Conservation (phyloP, 2,797 vertebrate genomes). For the Rhadinocentrus ornatus region DNA sequence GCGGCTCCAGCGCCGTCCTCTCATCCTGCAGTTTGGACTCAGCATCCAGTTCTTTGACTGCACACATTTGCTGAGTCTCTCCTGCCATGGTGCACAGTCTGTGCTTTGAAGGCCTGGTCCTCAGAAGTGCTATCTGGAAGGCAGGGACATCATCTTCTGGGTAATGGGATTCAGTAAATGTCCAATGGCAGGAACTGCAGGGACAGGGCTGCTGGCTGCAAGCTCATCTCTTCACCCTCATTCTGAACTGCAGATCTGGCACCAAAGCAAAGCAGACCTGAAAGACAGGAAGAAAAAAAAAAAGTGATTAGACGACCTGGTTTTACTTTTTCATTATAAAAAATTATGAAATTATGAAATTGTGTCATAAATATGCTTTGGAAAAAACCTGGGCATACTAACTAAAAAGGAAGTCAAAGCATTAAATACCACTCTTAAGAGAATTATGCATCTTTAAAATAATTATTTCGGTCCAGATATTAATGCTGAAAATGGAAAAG, state of each 20-base stretch:
- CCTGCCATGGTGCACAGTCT: constrained; percentile 89
- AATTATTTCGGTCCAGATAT: not conserved
- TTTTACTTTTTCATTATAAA: not conserved
- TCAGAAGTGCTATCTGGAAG: constrained; percentile 80
- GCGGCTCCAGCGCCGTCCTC: constrained; percentile 80
- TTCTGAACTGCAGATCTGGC: constrained; percentile 66
- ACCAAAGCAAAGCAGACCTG: constrained; percentile 75
- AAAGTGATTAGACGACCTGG: constrained; percentile 24
- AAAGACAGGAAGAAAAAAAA: constrained; percentile 37
- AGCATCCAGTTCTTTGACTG: constrained; percentile 82
- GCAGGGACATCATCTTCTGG: constrained; percentile 82
- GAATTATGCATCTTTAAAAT: not conserved
- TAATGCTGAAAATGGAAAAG: constrained; percentile 18
- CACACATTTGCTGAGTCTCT: constrained; percentile 89
- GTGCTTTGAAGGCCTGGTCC: constrained; percentile 80
- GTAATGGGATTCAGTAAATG: constrained; percentile 70
- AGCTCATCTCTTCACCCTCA: constrained; percentile 80
- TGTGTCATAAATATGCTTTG: not conserved
- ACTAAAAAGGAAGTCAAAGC: not conserved
- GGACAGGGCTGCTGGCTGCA: constrained; percentile 71
- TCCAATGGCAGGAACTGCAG: constrained; percentile 77
- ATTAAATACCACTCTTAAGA: not conserved
- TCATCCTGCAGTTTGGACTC: constrained; percentile 85
- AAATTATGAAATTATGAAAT: not conserved
- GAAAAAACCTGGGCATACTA: not conserved